Percentiles rank a stretch among this genome's conserved stretches.
Evolutionary conservation across 2,113 vertebrate species (phyloP).

Genomic region (Gasterosteus aculeatus): DNA sequence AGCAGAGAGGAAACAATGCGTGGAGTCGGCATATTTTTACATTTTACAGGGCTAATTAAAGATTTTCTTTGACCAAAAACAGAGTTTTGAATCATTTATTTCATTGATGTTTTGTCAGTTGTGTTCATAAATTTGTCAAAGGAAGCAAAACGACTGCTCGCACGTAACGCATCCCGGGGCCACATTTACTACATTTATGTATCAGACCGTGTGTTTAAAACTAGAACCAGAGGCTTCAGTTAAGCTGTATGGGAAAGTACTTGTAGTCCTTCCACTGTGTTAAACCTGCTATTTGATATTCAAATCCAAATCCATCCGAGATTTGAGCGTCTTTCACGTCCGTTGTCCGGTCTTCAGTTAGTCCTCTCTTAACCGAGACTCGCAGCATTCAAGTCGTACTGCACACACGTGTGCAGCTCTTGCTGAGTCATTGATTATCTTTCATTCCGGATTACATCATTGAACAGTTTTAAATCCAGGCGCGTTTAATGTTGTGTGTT

Average conservation of each 20-base stretch:
- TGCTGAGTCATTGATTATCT: slow-evolving; percentile 13
- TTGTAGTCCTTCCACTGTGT: background rate
- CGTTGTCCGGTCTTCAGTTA: background rate
- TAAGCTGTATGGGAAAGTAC: background rate
- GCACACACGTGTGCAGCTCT: background rate
- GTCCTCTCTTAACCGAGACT: background rate
- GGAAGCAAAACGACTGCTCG: too few relatives aligned
- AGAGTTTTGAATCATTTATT: background rate
- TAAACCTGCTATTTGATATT: background rate
- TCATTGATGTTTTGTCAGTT: background rate
- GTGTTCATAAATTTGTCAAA: background rate
- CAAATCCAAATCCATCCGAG: background rate
- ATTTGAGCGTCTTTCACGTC: background rate
- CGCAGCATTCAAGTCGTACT: background rate
- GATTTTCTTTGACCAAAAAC: background rate
- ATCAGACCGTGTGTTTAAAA: background rate
- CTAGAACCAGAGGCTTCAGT: background rate
- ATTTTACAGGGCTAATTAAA: background rate
- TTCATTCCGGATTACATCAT: slow-evolving; percentile 30
- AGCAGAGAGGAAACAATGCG: too few relatives aligned
- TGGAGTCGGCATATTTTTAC: background rate
- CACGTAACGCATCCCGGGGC: background rate
- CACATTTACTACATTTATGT: background rate
- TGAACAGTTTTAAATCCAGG: slow-evolving; percentile 26
- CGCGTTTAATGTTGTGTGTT: slow-evolving; percentile 13